Evolutionary conservation across 2,888 invertebrate species (phyloP).

Genomic region (Mantis religiosa): DNA sequence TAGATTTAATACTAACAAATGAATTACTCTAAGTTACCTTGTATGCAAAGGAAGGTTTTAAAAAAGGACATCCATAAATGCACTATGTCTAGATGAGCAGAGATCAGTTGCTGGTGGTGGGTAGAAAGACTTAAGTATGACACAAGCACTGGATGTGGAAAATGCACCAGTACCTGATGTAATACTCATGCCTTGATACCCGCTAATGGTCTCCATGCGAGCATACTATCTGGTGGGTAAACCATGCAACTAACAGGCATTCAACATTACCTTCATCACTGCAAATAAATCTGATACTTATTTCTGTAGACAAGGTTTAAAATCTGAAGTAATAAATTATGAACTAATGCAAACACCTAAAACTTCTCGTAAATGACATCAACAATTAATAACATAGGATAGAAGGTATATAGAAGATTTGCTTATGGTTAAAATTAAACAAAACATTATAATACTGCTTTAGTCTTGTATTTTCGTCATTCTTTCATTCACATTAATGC

Average conservation of each 20-base stretch:
- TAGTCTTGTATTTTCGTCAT: too few relatives aligned
- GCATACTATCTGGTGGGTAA: neutral
- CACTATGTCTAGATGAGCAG: neutral
- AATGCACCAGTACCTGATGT: conserved; percentile 96
- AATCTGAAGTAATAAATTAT: too few relatives aligned
- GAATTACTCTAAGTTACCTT: neutral
- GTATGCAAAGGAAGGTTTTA: neutral
- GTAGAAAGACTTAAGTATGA: conserved; percentile 73
- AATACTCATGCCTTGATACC: conserved; percentile 88
- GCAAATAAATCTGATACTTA: neutral
- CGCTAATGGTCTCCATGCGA: conserved; percentile 17
- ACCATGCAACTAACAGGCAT: neutral
- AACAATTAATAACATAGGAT: too few relatives aligned
- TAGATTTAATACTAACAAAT: neutral
- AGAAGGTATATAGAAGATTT: too few relatives aligned
- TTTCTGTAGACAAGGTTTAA: too few relatives aligned
- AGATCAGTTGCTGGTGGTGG: neutral
- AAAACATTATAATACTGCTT: too few relatives aligned
- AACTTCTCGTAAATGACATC: too few relatives aligned
- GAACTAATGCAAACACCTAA: too few relatives aligned
- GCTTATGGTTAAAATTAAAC: too few relatives aligned
- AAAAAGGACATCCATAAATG: neutral
- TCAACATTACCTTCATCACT: conserved; percentile 3
- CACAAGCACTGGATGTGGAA: conserved; percentile 77
- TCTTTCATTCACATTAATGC: too few relatives aligned